A percentile compares a stretch with the other conserved stretches of the same genome.
phyloP scores from a whole-genome alignment of 1,140 invertebrate genomes.

The Whitmania pigra region DNA sequence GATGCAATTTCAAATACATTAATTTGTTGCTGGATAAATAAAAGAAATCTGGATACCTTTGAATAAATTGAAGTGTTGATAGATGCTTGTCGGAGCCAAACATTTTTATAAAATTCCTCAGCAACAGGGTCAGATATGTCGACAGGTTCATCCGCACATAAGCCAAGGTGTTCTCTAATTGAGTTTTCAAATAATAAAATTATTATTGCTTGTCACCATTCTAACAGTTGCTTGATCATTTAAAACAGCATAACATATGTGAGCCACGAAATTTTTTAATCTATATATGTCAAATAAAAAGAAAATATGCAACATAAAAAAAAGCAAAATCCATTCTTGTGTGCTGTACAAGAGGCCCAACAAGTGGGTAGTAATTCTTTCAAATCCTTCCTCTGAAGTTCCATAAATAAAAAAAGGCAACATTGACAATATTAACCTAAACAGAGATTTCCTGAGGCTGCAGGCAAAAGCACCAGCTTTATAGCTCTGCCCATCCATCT shows the following conservation, averaged over 20 bases:
- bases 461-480: constrained; percentile 71
- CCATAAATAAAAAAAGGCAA: constrained; percentile 11
- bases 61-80: constrained; percentile 75
- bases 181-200: neutral
- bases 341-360: neutral
- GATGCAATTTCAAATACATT: neutral
- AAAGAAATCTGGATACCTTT: constrained; percentile 48
- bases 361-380: neutral
- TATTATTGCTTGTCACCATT: constrained; percentile 14
- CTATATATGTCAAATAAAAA: neutral
- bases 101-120: constrained; percentile 56
- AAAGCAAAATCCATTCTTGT: neutral
- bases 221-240: neutral
- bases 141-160: constrained; percentile 28
- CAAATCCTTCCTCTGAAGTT: no score
- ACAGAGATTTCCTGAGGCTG: constrained; percentile 65
- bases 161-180: constrained; percentile 66
- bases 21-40: neutral
- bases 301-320: neutral
- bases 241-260: no score
- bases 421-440: constrained; percentile 47
- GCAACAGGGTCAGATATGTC: constrained; percentile 57
- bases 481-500: constrained; percentile 58
- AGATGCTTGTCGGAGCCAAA: constrained; percentile 64
- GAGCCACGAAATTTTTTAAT: no score